phyloP scores from a whole-genome alignment of 2,797 vertebrate species.

The Sebastiscus tertius region DNA sequence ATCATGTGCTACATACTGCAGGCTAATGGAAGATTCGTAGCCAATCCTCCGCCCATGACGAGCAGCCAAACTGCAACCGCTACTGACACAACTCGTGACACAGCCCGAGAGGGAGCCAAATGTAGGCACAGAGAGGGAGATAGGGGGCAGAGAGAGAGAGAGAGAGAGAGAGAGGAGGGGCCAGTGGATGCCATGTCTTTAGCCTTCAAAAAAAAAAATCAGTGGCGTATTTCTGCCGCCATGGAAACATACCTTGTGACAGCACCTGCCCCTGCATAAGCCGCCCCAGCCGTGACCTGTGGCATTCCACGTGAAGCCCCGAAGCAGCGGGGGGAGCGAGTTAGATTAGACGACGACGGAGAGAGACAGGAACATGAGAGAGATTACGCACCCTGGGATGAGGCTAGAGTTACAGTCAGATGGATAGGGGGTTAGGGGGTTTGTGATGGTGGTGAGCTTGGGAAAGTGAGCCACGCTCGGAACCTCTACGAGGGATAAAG shows the following conservation, averaged over 20 bases:
- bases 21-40: slow-evolving; percentile 74
- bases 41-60: slow-evolving; percentile 58
- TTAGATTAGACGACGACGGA: slow-evolving; percentile 37
- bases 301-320: slow-evolving; percentile 66
- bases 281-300: slow-evolving; percentile 69
- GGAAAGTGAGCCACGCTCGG: slow-evolving; percentile 37
- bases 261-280: slow-evolving; percentile 48
- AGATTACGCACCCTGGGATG: slow-evolving; percentile 66
- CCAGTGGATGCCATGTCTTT: slow-evolving; percentile 39
- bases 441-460: slow-evolving; percentile 52
- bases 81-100: slow-evolving; percentile 73
- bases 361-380: slow-evolving; percentile 61
- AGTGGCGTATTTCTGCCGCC: slow-evolving; percentile 56
- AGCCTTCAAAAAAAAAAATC: slow-evolving; percentile 51
- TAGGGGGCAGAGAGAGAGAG: background rate
- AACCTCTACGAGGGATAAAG: slow-evolving; percentile 35
- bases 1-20: slow-evolving; percentile 71
- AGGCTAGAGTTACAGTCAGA: slow-evolving; percentile 71
- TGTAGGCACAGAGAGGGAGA: slow-evolving; percentile 51
- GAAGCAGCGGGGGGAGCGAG: slow-evolving; percentile 39
- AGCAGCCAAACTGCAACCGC: slow-evolving; percentile 62
- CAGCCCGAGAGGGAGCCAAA: slow-evolving; percentile 67
- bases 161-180: slow-evolving; percentile 16
- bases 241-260: slow-evolving; percentile 77
- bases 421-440: slow-evolving; percentile 33